Conservation (phyloP, 2,797 vertebrate genomes). For the Sebastes cheni region DNA sequence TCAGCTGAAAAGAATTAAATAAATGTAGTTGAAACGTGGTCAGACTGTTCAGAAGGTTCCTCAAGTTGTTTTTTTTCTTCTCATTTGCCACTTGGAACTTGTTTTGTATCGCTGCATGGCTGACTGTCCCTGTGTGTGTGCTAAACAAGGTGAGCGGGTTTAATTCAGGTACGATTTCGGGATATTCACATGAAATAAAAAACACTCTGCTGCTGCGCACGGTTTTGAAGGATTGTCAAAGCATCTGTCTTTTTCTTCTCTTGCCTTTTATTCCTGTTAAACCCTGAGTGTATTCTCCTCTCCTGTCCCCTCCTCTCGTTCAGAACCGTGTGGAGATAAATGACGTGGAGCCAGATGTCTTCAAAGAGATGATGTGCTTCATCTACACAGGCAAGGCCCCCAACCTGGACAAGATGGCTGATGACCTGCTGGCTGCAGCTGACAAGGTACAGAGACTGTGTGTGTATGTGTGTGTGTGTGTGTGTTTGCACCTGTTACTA, state of each 20-base stretch:
- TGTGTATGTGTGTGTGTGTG: background rate
- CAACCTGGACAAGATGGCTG: slow-evolving; percentile 97
- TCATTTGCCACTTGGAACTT: slow-evolving; percentile 28
- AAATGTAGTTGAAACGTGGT: slow-evolving; percentile 57
- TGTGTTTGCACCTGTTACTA: slow-evolving; percentile 42
- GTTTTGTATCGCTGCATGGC: slow-evolving; percentile 29
- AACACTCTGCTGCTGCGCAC: background rate
- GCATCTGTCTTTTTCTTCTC: slow-evolving; percentile 36
- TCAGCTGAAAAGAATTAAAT: slow-evolving; percentile 54
- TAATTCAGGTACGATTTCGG: slow-evolving; percentile 29
- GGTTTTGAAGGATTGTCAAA: slow-evolving; percentile 54
- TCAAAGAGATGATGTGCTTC: slow-evolving; percentile 97
- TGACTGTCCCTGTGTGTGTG: slow-evolving; percentile 41
- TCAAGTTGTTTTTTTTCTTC: background rate
- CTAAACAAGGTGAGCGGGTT: slow-evolving; percentile 47
- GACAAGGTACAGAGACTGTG: slow-evolving; percentile 84
- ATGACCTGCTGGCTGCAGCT: slow-evolving; percentile 93
- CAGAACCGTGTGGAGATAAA: slow-evolving; percentile 95
- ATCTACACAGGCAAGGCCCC: slow-evolving; percentile 94
- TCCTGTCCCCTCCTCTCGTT: slow-evolving; percentile 39
- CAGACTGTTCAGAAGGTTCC: slow-evolving; percentile 48
- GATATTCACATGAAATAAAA: slow-evolving; percentile 37
- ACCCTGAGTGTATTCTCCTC: slow-evolving; percentile 41
- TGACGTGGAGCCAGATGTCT: slow-evolving; percentile 94
- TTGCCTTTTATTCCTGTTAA: slow-evolving; percentile 42